Evolutionary conservation across 2,888 invertebrate genomes (phyloP), one percentile per base, ranked within the genome.

Genomic region (Microdon myrmicae): DNA sequence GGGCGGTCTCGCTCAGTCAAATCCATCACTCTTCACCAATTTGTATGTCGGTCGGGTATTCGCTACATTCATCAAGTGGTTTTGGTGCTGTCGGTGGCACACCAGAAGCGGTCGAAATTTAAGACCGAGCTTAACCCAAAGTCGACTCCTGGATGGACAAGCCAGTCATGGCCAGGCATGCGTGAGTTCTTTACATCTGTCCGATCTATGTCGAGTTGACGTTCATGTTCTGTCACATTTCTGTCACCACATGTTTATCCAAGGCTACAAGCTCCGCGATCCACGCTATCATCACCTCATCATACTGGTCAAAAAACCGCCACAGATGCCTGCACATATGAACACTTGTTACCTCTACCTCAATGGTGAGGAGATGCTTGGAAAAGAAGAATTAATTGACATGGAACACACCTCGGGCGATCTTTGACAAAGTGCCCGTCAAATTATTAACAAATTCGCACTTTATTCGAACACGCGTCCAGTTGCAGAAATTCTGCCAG

Each of bases 201-300:
- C 53, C 53, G 59, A 53, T 59, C 34, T 47, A 53, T 45, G 53
- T 53, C 53, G 35, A 59, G 53, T 34, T 51, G 39, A 39, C 35
- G 59, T 59, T 47, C 59, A 59, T 53, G 45, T 45, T 59, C 59
- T 59, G 59, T 59, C 59, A 59, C 59, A 59, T 59, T 59, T 53
- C 29, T 53, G 53, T 59, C 53, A 53, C 59, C 51, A 53, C 28
- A 31, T 45, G 47, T 45, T 59, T 53, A 59, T 53, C 53, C 45
- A 39, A 45, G 45, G 41, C 37, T 51, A 59, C 59, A 44, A 43
- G 39, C 34, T 39, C 23, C 31, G 26, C 48, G 16, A 31, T 49
- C n/a, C n/a, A n/a, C 34, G 26, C 32, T 44, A 44, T 56, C 53
- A 55, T 56, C 59, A 25, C 25, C 19, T 32, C 41, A 48, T 48